Evolutionary conservation across 2,113 vertebrate species (phyloP).

Genomic region (Rhombomys opimus): DNA sequence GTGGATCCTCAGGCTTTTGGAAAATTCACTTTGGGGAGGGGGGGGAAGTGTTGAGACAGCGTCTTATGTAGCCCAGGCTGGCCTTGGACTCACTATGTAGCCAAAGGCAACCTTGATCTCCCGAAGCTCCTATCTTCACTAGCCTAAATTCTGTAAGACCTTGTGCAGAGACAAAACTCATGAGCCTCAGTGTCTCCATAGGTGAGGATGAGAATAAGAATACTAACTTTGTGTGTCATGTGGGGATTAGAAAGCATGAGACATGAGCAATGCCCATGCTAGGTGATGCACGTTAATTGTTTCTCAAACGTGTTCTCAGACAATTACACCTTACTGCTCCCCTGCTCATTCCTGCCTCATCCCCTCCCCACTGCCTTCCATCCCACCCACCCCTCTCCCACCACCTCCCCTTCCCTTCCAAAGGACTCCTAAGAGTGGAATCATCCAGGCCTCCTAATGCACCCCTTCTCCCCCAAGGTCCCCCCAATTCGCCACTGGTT

Average conservation of each 20-base stretch:
- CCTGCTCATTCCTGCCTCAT: neutral
- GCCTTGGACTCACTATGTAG: neutral
- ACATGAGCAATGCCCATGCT: neutral
- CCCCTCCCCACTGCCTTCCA: neutral
- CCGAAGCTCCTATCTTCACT: neutral
- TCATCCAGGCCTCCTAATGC: conserved; percentile 58
- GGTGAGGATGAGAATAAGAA: neutral
- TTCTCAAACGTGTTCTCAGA: conserved; percentile 12
- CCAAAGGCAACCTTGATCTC: neutral
- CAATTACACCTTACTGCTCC: conserved; percentile 51
- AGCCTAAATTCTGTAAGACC: neutral
- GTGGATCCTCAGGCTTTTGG: neutral
- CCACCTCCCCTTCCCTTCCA: neutral
- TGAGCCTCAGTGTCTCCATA: conserved; percentile 56
- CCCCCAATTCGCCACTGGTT: conserved; percentile 72
- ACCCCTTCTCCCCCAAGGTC: conserved; percentile 68
- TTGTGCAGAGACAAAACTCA: neutral
- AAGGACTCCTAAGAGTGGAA: conserved; percentile 65
- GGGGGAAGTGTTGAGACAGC: neutral
- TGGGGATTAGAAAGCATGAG: neutral
- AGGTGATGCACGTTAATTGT: conserved; percentile 40
- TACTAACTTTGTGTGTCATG: neutral
- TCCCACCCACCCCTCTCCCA: neutral
- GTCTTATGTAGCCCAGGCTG: neutral
- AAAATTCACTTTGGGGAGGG: neutral